phyloP scores from a whole-genome alignment of 2,113 vertebrate species.

The Arvicanthis niloticus region DNA sequence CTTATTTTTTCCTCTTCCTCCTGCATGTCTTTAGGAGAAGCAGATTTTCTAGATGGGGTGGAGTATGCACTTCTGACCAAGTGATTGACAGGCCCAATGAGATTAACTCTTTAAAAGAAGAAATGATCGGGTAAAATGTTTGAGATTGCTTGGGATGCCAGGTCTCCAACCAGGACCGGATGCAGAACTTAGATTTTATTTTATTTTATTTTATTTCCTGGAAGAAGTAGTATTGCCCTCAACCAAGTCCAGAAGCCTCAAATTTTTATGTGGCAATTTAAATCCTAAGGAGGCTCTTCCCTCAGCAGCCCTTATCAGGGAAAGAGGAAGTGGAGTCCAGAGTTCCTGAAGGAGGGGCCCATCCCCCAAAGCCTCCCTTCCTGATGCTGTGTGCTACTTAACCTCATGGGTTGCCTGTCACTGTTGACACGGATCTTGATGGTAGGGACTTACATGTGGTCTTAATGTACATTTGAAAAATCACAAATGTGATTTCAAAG shows the following conservation, averaged over 20 bases:
- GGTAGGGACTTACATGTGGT: neutral
- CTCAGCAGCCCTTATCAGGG: neutral
- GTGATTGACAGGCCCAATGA: neutral
- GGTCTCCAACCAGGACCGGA: neutral
- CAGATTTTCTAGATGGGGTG: neutral
- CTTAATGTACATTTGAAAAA: constrained; percentile 11
- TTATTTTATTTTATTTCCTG: neutral
- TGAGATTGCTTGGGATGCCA: neutral
- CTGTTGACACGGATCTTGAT: neutral
- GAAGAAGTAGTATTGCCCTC: neutral
- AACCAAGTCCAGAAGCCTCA: neutral
- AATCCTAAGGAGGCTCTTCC: neutral
- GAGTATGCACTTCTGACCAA: neutral
- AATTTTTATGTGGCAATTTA: neutral
- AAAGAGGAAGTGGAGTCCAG: neutral
- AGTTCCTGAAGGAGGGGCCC: neutral
- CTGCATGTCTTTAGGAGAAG: neutral
- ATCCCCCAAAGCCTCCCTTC: no score
- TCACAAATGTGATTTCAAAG: constrained; percentile 11
- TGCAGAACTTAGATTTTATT: neutral
- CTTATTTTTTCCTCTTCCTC: neutral
- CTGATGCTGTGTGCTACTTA: neutral
- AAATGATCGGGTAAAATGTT: neutral
- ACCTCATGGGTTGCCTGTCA: neutral
- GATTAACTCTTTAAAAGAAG: neutral